Evolutionary conservation across 2,888 invertebrate genomes (phyloP).

Genomic region (Rotaria magnacalcarata): DNA sequence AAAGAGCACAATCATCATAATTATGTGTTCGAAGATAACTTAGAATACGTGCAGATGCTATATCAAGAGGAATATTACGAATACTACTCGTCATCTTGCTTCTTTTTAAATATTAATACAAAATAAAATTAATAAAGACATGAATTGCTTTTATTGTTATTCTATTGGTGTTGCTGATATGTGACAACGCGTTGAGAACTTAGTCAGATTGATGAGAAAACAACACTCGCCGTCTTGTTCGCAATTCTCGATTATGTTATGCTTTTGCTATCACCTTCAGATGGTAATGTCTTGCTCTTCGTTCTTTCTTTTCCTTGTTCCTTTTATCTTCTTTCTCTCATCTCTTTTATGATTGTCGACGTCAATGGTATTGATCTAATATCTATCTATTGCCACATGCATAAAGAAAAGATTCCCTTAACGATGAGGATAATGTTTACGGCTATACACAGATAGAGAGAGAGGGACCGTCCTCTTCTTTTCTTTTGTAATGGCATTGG

Average conservation of each 20-base stretch:
- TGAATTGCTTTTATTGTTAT: neutral
- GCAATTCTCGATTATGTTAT: neutral
- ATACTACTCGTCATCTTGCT: constrained; percentile 26
- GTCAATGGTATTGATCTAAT: neutral
- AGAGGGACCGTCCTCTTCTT: neutral
- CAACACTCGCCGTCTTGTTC: neutral
- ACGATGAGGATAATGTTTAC: constrained; percentile 13
- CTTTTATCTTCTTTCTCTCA: neutral
- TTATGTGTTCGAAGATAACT: constrained; percentile 41
- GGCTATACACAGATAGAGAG: neutral
- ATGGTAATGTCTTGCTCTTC: neutral
- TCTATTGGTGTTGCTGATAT: neutral
- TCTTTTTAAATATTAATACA: too few species aligned
- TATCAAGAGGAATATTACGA: constrained; percentile 43
- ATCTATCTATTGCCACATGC: constrained; percentile 6
- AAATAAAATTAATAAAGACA: neutral
- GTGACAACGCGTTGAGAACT: neutral
- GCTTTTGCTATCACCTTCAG: constrained; percentile 20
- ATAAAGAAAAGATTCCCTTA: neutral
- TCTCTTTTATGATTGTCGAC: neutral
- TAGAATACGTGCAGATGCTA: constrained; percentile 33
- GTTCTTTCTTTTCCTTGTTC: neutral
- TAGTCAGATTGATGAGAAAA: neutral
- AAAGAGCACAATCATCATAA: constrained; percentile 45
- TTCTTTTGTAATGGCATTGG: neutral